Conservation (phyloP, 1,140 invertebrate genomes). For the Micrasema longulum region DNA sequence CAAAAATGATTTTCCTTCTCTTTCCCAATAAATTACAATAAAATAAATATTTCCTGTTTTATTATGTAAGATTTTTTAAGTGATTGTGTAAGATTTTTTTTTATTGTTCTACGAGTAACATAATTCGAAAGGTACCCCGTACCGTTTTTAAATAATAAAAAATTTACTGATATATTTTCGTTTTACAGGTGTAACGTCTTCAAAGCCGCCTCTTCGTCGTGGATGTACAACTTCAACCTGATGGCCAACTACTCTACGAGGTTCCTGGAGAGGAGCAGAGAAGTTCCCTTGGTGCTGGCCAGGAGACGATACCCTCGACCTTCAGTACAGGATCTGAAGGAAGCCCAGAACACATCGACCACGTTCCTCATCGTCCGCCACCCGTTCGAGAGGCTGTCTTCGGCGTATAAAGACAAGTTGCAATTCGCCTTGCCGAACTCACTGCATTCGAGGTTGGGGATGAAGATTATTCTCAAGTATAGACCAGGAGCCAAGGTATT, state of each 20-base stretch:
- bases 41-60: no score
- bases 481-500: constrained; percentile 60
- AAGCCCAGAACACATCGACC: constrained; percentile 69
- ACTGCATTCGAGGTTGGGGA: constrained; percentile 82
- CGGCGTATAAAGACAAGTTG: constrained; percentile 91
- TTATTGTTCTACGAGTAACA: no score
- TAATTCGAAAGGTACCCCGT: no score
- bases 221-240: constrained; percentile 91
- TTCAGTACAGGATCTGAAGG: constrained; percentile 73
- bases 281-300: constrained; percentile 81
- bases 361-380: constrained; percentile 90
- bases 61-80: no score
- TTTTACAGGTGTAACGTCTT: constrained; percentile 81
- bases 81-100: no score
- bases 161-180: no score
- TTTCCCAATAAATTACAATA: no score
- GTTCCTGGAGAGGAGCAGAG: constrained; percentile 80
- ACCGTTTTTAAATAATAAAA: no score
- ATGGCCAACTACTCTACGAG: constrained; percentile 83
- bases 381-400: constrained; percentile 89
- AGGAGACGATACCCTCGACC: constrained; percentile 83
- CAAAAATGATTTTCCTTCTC: no score
- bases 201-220: constrained; percentile 88
- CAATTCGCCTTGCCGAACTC: constrained; percentile 84
- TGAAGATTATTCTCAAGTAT: constrained; percentile 80